Conservation (phyloP, 2,797 vertebrate genomes). For the Notamacropus eugenii region DNA sequence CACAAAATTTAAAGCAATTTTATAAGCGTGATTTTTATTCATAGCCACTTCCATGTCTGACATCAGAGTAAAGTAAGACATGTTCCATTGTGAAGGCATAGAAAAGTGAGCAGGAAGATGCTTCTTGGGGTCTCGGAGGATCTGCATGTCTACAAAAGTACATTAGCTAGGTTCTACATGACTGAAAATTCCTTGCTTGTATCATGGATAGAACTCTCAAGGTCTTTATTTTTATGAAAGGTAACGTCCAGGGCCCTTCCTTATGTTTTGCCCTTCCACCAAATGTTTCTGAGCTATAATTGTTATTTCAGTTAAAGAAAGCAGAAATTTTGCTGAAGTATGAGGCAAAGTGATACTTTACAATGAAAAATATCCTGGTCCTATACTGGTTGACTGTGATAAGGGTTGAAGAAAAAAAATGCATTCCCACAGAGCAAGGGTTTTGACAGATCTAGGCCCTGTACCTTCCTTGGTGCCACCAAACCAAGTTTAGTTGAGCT, state of each 20-base stretch:
- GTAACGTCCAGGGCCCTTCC: background rate
- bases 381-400: background rate
- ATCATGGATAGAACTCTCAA: background rate
- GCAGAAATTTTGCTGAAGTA: background rate
- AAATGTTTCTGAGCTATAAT: slow-evolving; percentile 11
- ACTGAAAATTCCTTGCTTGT: background rate
- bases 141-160: accelerated
- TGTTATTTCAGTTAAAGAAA: background rate
- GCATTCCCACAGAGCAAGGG: background rate
- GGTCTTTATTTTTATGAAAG: background rate
- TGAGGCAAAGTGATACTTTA: background rate
- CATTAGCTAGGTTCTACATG: background rate
- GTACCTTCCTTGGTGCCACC: background rate
- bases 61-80: background rate
- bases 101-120: background rate
- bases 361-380: background rate
- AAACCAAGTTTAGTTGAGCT: background rate
- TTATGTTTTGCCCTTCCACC: background rate
- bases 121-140: background rate
- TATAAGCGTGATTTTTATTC: slow-evolving; percentile 10
- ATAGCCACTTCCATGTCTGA: background rate
- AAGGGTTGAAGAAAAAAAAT: background rate
- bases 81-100: background rate
- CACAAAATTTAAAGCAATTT: background rate
- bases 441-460: background rate